Conservation (phyloP, 2,888 invertebrate species). For the Subacronicta megacephala region DNA sequence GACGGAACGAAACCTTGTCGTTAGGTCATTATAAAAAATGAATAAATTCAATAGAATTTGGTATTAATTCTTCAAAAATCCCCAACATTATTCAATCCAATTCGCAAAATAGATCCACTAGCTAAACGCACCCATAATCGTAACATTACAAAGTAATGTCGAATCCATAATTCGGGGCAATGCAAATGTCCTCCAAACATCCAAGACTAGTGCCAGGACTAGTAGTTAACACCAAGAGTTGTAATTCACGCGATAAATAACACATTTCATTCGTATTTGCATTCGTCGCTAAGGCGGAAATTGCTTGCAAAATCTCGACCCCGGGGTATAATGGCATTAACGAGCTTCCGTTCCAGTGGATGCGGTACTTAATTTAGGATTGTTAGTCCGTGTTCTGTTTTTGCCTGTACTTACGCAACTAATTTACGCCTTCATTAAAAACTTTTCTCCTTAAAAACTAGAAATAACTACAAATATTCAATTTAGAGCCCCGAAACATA, state of each 20-base stretch:
- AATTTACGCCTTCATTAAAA: constrained; percentile 5
- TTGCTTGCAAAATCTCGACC: constrained; percentile 83
- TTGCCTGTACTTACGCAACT: not conserved
- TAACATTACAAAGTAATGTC: constrained; percentile 46
- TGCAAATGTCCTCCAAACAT: constrained; percentile 58
- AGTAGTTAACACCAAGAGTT: constrained; percentile 71
- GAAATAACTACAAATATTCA: too few species aligned
- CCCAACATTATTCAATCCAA: constrained; percentile 8
- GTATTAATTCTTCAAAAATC: not conserved
- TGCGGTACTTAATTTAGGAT: constrained; percentile 55
- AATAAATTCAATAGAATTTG: too few species aligned
- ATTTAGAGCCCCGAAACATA: too few species aligned
- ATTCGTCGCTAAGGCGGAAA: constrained; percentile 84
- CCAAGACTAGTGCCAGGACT: constrained; percentile 43
- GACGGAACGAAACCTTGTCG: too few species aligned
- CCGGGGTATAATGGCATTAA: constrained; percentile 64
- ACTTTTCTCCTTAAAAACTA: too few species aligned
- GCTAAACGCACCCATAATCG: constrained; percentile 44
- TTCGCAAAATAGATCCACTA: constrained; percentile 6
- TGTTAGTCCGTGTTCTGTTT: constrained; percentile 8
- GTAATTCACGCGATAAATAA: constrained; percentile 85
- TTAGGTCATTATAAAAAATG: too few species aligned
- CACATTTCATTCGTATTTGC: constrained; percentile 85
- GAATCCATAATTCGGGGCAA: constrained; percentile 59
- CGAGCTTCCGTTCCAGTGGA: constrained; percentile 61